phyloP scores from a whole-genome alignment of 2,888 invertebrate species.

The Thecocarcelia acutangulata region DNA sequence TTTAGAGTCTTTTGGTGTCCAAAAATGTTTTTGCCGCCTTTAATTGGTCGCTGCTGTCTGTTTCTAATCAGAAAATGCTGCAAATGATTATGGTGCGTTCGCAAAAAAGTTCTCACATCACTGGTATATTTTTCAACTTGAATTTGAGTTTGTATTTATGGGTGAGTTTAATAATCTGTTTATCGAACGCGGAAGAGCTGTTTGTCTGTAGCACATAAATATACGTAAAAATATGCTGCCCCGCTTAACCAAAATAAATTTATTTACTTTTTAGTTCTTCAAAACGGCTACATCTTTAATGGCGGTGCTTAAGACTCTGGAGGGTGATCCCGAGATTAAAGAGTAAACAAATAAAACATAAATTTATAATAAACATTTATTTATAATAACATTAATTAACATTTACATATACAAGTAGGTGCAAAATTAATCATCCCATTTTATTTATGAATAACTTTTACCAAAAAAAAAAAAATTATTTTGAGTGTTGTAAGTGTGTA shows the following conservation, averaged over 20 bases:
- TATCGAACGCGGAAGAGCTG: too few relatives aligned
- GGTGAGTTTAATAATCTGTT: too few relatives aligned
- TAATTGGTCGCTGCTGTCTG: constrained; percentile 31
- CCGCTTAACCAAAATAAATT: background rate
- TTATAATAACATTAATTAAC: too few relatives aligned
- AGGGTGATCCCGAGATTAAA: background rate
- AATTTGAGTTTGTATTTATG: constrained; percentile 58
- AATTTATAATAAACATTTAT: too few relatives aligned
- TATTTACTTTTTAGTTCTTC: constrained; percentile 35
- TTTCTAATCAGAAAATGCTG: constrained; percentile 32
- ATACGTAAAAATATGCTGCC: background rate
- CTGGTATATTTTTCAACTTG: constrained; percentile 55
- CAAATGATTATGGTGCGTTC: constrained; percentile 58
- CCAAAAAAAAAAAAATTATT: too few relatives aligned
- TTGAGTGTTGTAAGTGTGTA: too few relatives aligned
- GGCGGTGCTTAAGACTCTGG: constrained; percentile 29
- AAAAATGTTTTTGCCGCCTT: constrained; percentile 28
- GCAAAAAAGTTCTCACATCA: constrained; percentile 32
- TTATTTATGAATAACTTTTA: too few relatives aligned
- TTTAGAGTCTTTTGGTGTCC: constrained; percentile 25
- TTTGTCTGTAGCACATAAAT: too few relatives aligned
- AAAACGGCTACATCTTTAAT: constrained; percentile 54
- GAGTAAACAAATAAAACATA: too few relatives aligned
- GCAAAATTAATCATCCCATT: too few relatives aligned
- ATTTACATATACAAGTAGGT: too few relatives aligned